Evolutionary conservation across 2,113 vertebrate species (phyloP).

Genomic region (Cinclus cinclus): DNA sequence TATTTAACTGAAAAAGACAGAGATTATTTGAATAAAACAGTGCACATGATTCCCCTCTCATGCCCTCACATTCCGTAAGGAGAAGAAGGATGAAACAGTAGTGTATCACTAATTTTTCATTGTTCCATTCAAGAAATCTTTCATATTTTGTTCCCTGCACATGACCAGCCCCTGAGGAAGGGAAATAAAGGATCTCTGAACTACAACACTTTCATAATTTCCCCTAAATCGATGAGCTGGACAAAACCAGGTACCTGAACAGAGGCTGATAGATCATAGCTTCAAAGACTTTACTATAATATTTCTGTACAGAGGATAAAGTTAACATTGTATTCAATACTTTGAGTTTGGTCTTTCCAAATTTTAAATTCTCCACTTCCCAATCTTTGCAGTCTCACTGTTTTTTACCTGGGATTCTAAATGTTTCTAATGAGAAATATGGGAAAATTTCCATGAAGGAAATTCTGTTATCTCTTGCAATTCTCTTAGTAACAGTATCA

Average conservation of each 20-base stretch:
- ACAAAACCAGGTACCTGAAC: background rate
- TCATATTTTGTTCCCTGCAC: background rate
- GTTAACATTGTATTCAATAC: background rate
- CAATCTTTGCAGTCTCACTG: background rate
- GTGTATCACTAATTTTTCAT: background rate
- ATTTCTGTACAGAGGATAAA: background rate
- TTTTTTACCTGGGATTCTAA: background rate
- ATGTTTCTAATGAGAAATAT: background rate
- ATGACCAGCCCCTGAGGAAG: background rate
- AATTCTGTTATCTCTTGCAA: background rate
- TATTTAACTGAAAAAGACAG: background rate
- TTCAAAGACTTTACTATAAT: background rate
- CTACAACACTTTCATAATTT: background rate
- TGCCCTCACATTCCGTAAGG: background rate
- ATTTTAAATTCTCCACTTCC: background rate
- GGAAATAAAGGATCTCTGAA: background rate
- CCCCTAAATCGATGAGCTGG: background rate
- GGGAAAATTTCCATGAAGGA: background rate
- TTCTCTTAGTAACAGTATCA: background rate
- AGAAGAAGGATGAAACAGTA: background rate
- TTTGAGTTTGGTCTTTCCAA: background rate
- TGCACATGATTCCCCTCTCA: background rate
- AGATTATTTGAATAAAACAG: background rate
- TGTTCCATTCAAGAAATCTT: background rate
- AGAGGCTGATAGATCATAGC: background rate